Evolutionary conservation across 1,140 invertebrate genomes (phyloP), one percentile per base, ranked within the genome.

Genomic region (Sipha flava): DNA sequence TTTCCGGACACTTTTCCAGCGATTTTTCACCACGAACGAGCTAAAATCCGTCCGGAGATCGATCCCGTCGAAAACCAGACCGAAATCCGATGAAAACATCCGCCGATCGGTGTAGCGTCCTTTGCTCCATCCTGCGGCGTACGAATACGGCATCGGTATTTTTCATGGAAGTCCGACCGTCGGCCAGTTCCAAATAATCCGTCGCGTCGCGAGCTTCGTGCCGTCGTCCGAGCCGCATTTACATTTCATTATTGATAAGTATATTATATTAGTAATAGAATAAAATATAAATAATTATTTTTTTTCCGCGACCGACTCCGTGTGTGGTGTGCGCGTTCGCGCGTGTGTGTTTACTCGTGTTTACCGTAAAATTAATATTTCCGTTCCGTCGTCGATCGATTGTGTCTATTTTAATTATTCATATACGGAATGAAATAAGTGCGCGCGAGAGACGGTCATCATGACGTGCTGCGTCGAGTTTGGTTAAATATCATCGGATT

Each of bases 61-160:
- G 40, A 40, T 23, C 23, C 7, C 12, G 4, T n/a, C 23, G 40
- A 47, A 70, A 45, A 70, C 7, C 3, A 16, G 3, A 1, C 10
- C 1, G 10, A 70, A 47, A 29, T 47, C 43, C 3, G 66, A 23
- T 16, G 7, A 2, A n/a, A 31, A 47, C 26, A 26, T 29, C 18
- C 0, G 6, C 5, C 14, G 47, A 0, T 9, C 45, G 45, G 16
- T 34, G 14, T 29, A 29, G 49, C 18, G 49, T 37, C 31, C 70
- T 73, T 52, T 73, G 47, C 49, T 34, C 72, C 49, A 5, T 54
- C 34, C 52, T 23, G 34, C 73, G 34, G 73, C 73, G 73, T 77
- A 77, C 52, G 73, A 77, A 77, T 77, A 77, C 49, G 52, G 73
- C 73, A 77, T 77, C 52, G 73, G 73, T 77, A 77, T 77, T 34